Evolutionary conservation across 2,797 vertebrate species (phyloP).

Genomic region (Fundulus diaphanus): DNA sequence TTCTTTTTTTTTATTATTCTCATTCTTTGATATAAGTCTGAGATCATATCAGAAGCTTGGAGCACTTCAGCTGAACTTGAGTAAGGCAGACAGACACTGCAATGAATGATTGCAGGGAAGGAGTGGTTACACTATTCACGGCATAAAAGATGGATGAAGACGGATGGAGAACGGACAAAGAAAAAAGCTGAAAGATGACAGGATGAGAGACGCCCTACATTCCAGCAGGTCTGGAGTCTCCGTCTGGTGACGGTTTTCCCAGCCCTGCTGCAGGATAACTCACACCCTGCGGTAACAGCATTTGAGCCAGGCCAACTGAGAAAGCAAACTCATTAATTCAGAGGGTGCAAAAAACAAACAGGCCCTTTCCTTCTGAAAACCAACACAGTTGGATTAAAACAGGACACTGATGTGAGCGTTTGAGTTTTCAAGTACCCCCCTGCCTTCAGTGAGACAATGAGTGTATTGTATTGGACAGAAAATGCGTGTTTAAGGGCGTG

Average conservation of each 20-base stretch:
- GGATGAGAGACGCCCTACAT: conserved; percentile 51
- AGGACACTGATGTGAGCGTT: conserved; percentile 38
- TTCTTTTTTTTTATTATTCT: conserved; percentile 37
- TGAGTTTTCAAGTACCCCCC: conserved; percentile 48
- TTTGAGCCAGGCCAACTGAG: conserved; percentile 46
- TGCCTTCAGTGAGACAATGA: conserved; percentile 42
- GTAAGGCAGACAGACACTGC: conserved; percentile 12
- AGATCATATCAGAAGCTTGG: conserved; percentile 42
- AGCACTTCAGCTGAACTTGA: conserved; percentile 46
- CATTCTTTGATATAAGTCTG: conserved; percentile 32
- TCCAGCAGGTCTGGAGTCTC: conserved; percentile 39
- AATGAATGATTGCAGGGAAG: conserved; percentile 12
- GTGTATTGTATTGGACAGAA: conserved; percentile 54
- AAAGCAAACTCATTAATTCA: conserved; percentile 74
- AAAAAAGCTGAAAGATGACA: conserved; percentile 51
- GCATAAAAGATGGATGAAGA: conserved; percentile 41
- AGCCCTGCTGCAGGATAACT: conserved; percentile 48
- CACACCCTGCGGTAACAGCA: conserved; percentile 37
- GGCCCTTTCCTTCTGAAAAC: conserved; percentile 37
- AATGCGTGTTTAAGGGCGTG: conserved; percentile 25
- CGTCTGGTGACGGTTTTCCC: conserved; percentile 52
- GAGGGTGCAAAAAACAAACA: conserved; percentile 69
- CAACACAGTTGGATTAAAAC: conserved; percentile 58
- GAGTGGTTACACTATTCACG: conserved; percentile 19
- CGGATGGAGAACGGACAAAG: conserved; percentile 40